Percentiles rank a stretch among this genome's conserved stretches.
Conservation (phyloP, 2,888 invertebrate species). For the Buathra laborator region DNA sequence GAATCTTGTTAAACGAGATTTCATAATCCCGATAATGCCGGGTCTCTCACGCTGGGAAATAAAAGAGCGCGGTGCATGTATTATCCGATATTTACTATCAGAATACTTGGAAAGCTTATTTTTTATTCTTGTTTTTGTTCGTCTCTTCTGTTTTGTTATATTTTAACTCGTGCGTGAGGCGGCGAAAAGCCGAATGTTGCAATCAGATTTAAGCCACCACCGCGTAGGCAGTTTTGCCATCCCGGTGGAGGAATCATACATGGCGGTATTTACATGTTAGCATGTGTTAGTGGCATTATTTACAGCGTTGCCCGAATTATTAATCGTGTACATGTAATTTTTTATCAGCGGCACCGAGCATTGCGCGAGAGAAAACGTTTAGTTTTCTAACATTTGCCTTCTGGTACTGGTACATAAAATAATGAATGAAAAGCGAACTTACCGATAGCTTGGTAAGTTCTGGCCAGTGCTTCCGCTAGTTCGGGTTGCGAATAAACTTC, state of each 20-base stretch:
- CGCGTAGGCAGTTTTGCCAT: neutral
- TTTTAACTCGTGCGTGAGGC: neutral
- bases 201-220: neutral
- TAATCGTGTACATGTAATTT: neutral
- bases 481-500: slow-evolving; percentile 67
- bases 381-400: neutral
- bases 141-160: too few species aligned
- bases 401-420: neutral
- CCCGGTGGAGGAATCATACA: neutral
- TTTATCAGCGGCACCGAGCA: neutral
- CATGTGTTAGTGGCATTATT: slow-evolving; percentile 17
- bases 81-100: neutral
- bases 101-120: neutral
- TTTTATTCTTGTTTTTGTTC: too few species aligned
- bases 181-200: neutral
- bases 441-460: slow-evolving; percentile 71
- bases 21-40: neutral
- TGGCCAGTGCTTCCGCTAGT: slow-evolving; percentile 68
- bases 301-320: slow-evolving; percentile 22
- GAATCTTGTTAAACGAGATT: neutral
- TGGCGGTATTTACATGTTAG: neutral
- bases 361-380: too few species aligned
- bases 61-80: neutral
- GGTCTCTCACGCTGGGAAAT: slow-evolving; percentile 17
- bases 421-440: slow-evolving; percentile 51